These are phyloP conservation scores for Aphis craccivora DNA, from an alignment of 1,140 invertebrate genomes.

Conservation along the genomic window DNA sequence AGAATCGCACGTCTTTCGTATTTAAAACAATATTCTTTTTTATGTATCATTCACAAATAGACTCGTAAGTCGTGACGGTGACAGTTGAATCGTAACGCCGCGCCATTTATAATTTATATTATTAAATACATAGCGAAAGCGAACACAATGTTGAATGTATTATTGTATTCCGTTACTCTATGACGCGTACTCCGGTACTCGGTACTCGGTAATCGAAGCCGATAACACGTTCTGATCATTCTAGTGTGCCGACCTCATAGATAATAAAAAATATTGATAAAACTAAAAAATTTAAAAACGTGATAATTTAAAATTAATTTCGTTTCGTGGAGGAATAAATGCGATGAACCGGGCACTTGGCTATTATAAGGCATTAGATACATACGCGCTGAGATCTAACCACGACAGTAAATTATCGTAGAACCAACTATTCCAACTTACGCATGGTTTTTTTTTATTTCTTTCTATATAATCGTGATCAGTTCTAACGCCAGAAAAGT, in stretches of 20 bases:
- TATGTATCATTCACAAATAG: not conserved
- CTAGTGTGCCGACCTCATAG: too few species aligned
- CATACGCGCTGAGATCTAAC: too few species aligned
- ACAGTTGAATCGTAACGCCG: not conserved
- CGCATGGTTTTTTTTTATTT: too few species aligned
- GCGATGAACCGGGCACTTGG: not conserved
- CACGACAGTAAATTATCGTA: too few species aligned
- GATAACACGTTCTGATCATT: too few species aligned
- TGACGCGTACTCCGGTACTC: too few species aligned
- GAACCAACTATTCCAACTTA: too few species aligned
- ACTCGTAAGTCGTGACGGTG: not conserved
- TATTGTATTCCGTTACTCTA: too few species aligned
- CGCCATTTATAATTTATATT: not conserved
- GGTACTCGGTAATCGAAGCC: too few species aligned
- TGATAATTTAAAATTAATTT: not conserved
- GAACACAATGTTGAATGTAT: too few species aligned
- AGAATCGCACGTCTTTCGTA: not conserved
- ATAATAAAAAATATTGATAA: not conserved
- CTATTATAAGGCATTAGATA: not conserved
- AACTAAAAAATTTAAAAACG: not conserved
- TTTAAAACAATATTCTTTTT: not conserved
- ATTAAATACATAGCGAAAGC: not conserved
- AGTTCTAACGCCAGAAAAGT: too few species aligned
- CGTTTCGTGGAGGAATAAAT: slow-evolving; percentile 8
- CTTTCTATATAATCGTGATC: too few species aligned